Conservation (phyloP, 1,140 invertebrate species). For the Ceratina australensis region DNA sequence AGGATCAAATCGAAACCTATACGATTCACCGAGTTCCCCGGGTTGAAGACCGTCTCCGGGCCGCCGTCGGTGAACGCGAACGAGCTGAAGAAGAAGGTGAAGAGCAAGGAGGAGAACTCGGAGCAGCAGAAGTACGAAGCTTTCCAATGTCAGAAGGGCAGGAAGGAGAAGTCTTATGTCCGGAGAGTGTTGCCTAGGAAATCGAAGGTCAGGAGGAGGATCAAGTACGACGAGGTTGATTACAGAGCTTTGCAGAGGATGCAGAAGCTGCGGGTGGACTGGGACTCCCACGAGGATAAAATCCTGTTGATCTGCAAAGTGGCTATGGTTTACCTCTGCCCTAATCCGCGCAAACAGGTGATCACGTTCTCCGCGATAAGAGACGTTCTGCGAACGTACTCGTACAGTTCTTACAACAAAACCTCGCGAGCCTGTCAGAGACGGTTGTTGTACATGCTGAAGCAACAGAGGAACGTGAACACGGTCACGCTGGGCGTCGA, state of each 20-base stretch:
- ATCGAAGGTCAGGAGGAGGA: slow-evolving; percentile 55
- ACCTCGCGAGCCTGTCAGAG: slow-evolving; percentile 86
- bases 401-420: slow-evolving; percentile 82
- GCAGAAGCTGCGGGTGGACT: slow-evolving; percentile 83
- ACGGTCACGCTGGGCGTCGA: slow-evolving; percentile 82
- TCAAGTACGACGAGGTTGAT: slow-evolving; percentile 85
- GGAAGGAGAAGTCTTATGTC: slow-evolving; percentile 64
- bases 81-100: slow-evolving; percentile 46
- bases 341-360: slow-evolving; percentile 78
- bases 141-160: slow-evolving; percentile 43
- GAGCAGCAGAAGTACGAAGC: slow-evolving; percentile 56
- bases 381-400: slow-evolving; percentile 82
- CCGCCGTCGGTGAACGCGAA: slow-evolving; percentile 49
- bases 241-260: slow-evolving; percentile 83
- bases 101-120: not conserved
- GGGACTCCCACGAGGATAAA: slow-evolving; percentile 83
- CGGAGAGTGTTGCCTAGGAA: slow-evolving; percentile 72
- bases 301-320: slow-evolving; percentile 85
- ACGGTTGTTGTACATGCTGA: slow-evolving; percentile 83
- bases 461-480: slow-evolving; percentile 80
- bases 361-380: slow-evolving; percentile 80
- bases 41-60: slow-evolving; percentile 62
- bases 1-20: slow-evolving; percentile 68
- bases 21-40: slow-evolving; percentile 63
- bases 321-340: slow-evolving; percentile 83